A percentile compares a stretch with the other conserved stretches of the same genome.
Evolutionary conservation across 2,888 invertebrate species (phyloP).

Genomic region (Calephelis perditalis): DNA sequence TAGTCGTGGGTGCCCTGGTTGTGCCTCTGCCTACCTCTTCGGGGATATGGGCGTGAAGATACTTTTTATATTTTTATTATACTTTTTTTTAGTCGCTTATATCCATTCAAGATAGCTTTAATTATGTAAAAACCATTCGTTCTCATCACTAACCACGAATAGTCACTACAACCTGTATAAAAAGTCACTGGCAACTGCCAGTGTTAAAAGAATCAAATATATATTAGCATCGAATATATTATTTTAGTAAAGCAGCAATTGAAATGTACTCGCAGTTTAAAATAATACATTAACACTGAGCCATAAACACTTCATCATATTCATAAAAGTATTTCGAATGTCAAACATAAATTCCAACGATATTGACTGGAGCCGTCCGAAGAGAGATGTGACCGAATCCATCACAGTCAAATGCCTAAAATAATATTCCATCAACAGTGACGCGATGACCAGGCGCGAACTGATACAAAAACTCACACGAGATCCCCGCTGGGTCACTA

Average conservation of each 20-base stretch:
- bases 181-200: too few relatives aligned
- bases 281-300: constrained; percentile 16
- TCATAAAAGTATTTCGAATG: constrained; percentile 27
- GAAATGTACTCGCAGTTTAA: constrained; percentile 14
- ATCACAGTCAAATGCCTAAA: constrained; percentile 72
- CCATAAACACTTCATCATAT: constrained; percentile 57
- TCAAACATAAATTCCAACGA: constrained; percentile 28
- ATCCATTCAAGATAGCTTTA: too few relatives aligned
- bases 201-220: too few relatives aligned
- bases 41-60: too few relatives aligned
- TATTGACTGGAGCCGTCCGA: constrained; percentile 60
- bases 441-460: constrained; percentile 43
- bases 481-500: constrained; percentile 49
- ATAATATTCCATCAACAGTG: constrained; percentile 57
- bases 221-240: not conserved
- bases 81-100: too few relatives aligned
- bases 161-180: too few relatives aligned
- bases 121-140: too few relatives aligned
- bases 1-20: too few relatives aligned
- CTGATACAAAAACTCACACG: constrained; percentile 47
- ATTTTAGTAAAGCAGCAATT: constrained; percentile 1
- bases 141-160: too few relatives aligned
- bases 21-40: too few relatives aligned
- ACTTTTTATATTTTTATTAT: too few relatives aligned
- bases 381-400: constrained; percentile 66